Conservation (phyloP, 1,140 invertebrate genomes). For the Cydia strobilella region DNA sequence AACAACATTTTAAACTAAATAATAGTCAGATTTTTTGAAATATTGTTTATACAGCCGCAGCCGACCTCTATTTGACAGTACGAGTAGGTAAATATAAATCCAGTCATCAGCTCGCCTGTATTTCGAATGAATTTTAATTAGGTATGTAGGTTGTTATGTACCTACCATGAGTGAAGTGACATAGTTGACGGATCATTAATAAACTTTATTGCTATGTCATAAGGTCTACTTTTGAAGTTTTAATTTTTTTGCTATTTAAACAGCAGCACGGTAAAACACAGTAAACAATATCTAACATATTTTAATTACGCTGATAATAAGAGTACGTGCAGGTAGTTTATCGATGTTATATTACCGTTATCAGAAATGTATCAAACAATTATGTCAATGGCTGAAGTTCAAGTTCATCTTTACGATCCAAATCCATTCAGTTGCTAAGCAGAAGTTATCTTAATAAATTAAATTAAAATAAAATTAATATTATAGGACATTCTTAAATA, state of each 20-base stretch:
- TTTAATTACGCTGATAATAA: not conserved
- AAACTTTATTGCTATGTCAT: not conserved
- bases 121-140: not conserved
- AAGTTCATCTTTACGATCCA: no score
- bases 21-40: not conserved
- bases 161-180: no score
- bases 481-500: no score
- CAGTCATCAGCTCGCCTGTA: not conserved
- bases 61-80: not conserved
- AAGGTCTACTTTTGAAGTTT: not conserved
- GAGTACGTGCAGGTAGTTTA: not conserved
- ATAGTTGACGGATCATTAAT: not conserved
- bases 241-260: not conserved
- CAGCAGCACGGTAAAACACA: not conserved
- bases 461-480: no score
- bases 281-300: not conserved
- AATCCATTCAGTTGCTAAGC: not conserved
- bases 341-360: not conserved
- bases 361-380: not conserved
- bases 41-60: not conserved
- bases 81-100: not conserved
- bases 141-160: no score
- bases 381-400: not conserved
- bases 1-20: not conserved
- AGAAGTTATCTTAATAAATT: not conserved